Base-by-base conservation (phyloP, 2,888 invertebrate species). In the Nephrotoma guestfalica region DNA sequence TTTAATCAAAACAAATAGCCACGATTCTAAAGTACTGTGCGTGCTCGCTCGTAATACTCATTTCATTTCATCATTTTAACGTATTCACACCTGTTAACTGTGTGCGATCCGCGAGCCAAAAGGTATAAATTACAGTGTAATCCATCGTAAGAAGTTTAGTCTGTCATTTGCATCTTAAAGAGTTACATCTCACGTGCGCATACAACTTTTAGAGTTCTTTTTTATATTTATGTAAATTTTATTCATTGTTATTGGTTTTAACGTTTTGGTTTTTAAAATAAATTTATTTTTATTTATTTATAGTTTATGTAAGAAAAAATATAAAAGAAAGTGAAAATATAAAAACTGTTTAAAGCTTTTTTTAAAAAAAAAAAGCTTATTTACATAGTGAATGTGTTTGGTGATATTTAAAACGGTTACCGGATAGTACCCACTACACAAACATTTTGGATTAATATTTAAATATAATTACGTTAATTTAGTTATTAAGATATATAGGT, bases 111-210 rank as follows among this genome's bases (percentile, higher is more conserved):
- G 30, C 30, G 41, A 84, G 41, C 41, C 42, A 84, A 84, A 42
- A 84, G 42, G 84, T 84, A 84, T 84, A 84, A 84, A 84, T 84
- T 84, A 41, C 84, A 84, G 41, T 84, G 84, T 84, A 84, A 41
- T 84, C n/a, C 84, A 13, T 84, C 41, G 84, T 42, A 84, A 41
- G 84, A 84, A 84, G 11, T 41, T 84, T 84, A 84, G 84, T 84
- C 41, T 84, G 84, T 84, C 15, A 84, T 84, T 84, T 84, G 41
- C n/a, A 3, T 84, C 84, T 84, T 13, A 84, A 41, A 84, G 42
- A 30, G 71, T 71, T 71, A 71, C 71, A 71, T 30, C 71, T 51
- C 51, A 30, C 30, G 30, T 3, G 30, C 30, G 15, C 6, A 15
- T 15, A 15, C n/a, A 51, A 4, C 15, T 6, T 71, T 30, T 71